A percentile compares a stretch with the other conserved stretches of the same genome.
These are phyloP conservation scores for Unio delphinus DNA, from an alignment of 2,888 invertebrate genomes.

Conservation along the genomic window DNA sequence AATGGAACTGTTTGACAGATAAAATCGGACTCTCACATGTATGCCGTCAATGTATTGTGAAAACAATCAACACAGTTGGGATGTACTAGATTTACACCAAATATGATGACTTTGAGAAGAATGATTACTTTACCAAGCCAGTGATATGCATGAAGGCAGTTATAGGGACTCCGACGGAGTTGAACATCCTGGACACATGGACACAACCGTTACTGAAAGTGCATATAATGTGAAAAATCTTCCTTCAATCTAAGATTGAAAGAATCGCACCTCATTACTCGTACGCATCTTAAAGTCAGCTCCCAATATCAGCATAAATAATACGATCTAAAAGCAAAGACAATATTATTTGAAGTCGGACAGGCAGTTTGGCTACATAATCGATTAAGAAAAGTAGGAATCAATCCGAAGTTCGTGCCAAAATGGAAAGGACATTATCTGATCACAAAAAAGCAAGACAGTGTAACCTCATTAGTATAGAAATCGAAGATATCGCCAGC, in stretches of 20 bases:
- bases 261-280: neutral
- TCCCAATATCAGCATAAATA: neutral
- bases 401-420: neutral
- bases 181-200: neutral
- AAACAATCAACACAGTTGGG: constrained; percentile 47
- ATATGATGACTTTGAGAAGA: constrained; percentile 17
- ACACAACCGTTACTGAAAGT: neutral
- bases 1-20: constrained; percentile 52
- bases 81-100: constrained; percentile 40
- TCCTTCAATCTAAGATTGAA: neutral
- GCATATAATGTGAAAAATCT: neutral
- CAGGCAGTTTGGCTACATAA: neutral
- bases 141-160: constrained; percentile 9
- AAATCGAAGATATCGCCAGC: too few species aligned
- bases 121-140: constrained; percentile 23
- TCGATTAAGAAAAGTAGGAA: neutral
- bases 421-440: constrained; percentile 6
- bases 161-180: neutral
- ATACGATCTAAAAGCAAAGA: neutral
- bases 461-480: neutral
- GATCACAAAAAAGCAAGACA: neutral
- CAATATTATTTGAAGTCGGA: too few species aligned
- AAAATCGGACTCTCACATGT: constrained; percentile 27
- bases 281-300: neutral
- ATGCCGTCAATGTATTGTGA: constrained; percentile 41